These are phyloP conservation scores for Amphipoea oculea DNA, from an alignment of 2,888 invertebrate species.

Conservation along the genomic window DNA sequence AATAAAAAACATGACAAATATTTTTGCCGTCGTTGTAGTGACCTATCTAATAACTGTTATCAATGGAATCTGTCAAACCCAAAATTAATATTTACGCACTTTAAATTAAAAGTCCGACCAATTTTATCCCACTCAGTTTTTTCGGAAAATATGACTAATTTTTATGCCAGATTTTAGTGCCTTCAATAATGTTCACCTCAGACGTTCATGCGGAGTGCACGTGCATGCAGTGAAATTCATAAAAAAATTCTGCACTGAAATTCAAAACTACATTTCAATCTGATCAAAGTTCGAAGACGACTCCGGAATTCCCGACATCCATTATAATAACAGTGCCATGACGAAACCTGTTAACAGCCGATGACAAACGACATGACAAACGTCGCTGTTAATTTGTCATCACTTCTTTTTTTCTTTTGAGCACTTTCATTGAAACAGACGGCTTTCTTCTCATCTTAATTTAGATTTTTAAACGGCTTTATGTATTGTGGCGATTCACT, in stretches of 20 bases:
- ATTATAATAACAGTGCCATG: slow-evolving; percentile 65
- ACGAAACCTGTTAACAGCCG: slow-evolving; percentile 68
- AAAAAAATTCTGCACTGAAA: slow-evolving; percentile 23
- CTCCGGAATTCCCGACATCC: slow-evolving; percentile 56
- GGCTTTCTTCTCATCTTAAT: slow-evolving; percentile 70
- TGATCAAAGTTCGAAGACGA: slow-evolving; percentile 49
- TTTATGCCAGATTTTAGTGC: too few species aligned
- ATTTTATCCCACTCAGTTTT: background rate
- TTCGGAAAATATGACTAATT: background rate
- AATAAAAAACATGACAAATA: background rate
- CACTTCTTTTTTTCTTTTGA: slow-evolving; percentile 60
- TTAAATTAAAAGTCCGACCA: background rate
- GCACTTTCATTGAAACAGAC: slow-evolving; percentile 67
- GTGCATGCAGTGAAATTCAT: background rate
- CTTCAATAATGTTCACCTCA: slow-evolving; percentile 3
- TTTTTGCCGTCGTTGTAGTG: background rate
- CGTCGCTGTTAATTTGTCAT: slow-evolving; percentile 74
- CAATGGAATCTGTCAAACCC: background rate
- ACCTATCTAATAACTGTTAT: background rate
- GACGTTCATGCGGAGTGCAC: background rate
- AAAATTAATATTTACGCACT: background rate
- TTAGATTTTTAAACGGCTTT: slow-evolving; percentile 66
- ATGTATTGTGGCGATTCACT: slow-evolving; percentile 65
- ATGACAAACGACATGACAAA: slow-evolving; percentile 75
- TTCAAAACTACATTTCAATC: slow-evolving; percentile 35